Evolutionary conservation across 37 sponge, comb jelly and placozoan species (phyloP).

Genomic region (Axinella damicornis): DNA sequence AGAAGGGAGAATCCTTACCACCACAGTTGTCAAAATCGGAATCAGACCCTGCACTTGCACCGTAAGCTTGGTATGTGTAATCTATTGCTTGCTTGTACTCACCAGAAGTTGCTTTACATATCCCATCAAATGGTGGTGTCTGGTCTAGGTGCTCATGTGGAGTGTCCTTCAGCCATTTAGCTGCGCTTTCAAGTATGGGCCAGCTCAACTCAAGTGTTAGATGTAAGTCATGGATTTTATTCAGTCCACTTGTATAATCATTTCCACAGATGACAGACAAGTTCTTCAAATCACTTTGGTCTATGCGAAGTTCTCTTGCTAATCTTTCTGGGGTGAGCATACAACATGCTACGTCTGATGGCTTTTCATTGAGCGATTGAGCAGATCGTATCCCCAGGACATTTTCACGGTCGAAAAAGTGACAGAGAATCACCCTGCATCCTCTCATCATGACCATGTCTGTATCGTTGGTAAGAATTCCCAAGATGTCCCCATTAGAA

Average conservation of each 20-base stretch:
- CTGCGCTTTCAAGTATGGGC: no score
- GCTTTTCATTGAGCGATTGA: not conserved
- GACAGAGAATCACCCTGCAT: slow-evolving; percentile 11
- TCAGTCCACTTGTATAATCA: no score
- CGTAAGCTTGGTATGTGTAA: no score
- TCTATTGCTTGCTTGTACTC: no score
- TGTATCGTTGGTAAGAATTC: slow-evolving; percentile 44
- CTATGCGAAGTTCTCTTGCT: slow-evolving; percentile 15
- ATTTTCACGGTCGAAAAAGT: slow-evolving; percentile 37
- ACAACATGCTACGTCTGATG: slow-evolving; percentile 14
- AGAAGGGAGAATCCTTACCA: no score
- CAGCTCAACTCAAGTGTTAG: no score
- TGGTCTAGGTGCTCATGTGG: slow-evolving; percentile 4
- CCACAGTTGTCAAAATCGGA: no score
- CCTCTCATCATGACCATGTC: slow-evolving; percentile 30
- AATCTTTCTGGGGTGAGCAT: not conserved
- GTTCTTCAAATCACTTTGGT: not conserved
- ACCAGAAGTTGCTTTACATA: not conserved
- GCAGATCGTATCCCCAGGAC: not conserved
- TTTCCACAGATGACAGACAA: no score
- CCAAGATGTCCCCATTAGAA: slow-evolving; percentile 6
- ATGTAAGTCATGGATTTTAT: no score
- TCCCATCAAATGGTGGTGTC: no score
- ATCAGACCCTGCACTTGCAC: no score
- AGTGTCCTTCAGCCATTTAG: no score